Evolutionary conservation across 2,888 invertebrate genomes (phyloP).

Genomic region (Boloria selene): DNA sequence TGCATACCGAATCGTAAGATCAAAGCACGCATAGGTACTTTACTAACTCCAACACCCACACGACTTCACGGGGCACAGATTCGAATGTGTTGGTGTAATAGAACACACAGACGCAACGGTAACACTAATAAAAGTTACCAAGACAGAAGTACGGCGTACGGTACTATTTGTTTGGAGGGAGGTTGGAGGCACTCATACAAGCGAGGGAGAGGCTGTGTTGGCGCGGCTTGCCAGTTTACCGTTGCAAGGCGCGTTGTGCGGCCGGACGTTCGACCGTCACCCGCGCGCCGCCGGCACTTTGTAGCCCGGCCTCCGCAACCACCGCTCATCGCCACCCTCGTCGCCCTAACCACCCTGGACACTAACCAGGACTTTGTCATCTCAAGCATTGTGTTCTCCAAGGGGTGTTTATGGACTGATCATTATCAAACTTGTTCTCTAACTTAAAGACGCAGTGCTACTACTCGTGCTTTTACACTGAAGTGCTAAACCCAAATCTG

Average conservation of each 20-base stretch:
- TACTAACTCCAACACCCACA: constrained; percentile 77
- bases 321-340: constrained; percentile 36
- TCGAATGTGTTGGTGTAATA: constrained; percentile 53
- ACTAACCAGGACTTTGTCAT: constrained; percentile 52
- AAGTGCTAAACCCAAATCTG: constrained; percentile 77
- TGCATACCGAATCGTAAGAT: constrained; percentile 82
- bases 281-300: constrained; percentile 75
- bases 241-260: constrained; percentile 82
- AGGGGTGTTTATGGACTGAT: constrained; percentile 57
- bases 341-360: constrained; percentile 51
- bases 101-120: constrained; percentile 63
- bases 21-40: constrained; percentile 81
- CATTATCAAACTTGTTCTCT: constrained; percentile 55
- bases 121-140: constrained; percentile 77
- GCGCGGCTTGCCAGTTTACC: constrained; percentile 79
- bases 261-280: constrained; percentile 75
- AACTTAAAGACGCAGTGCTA: constrained; percentile 72
- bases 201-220: constrained; percentile 78
- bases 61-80: constrained; percentile 50
- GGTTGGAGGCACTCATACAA: constrained; percentile 78
- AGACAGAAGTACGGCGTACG: constrained; percentile 78
- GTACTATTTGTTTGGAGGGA: constrained; percentile 82
- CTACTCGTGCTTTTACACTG: constrained; percentile 76
- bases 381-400: constrained; percentile 55
- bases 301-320: constrained; percentile 56